These are phyloP conservation scores for Conopomorpha cramerella DNA, from an alignment of 1,140 invertebrate genomes.

Conservation along the genomic window DNA sequence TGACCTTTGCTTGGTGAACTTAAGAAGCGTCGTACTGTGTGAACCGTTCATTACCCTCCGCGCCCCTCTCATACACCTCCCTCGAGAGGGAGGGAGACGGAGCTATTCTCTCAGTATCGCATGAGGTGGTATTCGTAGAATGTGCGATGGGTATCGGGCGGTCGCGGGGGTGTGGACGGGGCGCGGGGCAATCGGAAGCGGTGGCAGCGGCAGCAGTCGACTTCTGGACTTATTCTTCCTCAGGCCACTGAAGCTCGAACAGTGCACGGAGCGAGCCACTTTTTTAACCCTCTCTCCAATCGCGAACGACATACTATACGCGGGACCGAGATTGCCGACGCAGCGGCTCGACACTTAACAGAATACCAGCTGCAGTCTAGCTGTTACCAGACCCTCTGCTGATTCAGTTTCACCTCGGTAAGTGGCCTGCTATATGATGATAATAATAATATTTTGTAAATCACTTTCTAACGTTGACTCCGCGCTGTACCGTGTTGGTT, in stretches of 20 bases:
- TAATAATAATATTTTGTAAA: no score
- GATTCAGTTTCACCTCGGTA: no score
- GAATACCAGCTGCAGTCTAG: no score
- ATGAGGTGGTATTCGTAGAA: conserved; percentile 55
- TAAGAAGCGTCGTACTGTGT: conserved; percentile 53
- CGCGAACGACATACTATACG: no score
- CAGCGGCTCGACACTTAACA: no score
- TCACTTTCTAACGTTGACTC: no score
- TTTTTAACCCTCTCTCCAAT: no score
- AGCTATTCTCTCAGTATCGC: conserved; percentile 34
- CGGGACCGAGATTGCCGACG: no score
- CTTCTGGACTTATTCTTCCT: conserved; percentile 62
- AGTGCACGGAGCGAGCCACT: conserved; percentile 50
- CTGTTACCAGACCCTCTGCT: no score
- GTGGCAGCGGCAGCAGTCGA: conserved; percentile 56
- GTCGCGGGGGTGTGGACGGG: conserved; percentile 23
- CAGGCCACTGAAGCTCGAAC: conserved; percentile 58
- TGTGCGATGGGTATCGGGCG: conserved; percentile 57
- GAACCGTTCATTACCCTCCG: conserved; percentile 47
- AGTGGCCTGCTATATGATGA: no score
- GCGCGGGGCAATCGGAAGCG: conserved; percentile 55
- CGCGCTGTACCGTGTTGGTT: no score
- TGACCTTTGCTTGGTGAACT: conserved; percentile 57
- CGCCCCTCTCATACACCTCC: conserved; percentile 29
- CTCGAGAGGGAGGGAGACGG: conserved; percentile 43